These are phyloP conservation scores for Diaphora mendica DNA, from an alignment of 2,888 invertebrate genomes.

Conservation along the genomic window DNA sequence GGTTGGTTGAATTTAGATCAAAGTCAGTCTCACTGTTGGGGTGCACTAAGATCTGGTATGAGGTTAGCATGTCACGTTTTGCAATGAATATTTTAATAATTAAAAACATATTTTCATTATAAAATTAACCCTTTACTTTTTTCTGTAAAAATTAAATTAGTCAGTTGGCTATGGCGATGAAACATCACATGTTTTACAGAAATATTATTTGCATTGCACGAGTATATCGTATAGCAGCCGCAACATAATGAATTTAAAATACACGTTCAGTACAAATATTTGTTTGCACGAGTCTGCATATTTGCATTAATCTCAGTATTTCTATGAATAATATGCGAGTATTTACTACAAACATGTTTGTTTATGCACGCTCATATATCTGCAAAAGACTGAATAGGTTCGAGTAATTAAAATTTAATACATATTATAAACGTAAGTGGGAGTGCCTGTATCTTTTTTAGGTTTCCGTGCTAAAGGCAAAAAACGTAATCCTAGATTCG, in stretches of 20 bases:
- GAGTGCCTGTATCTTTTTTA: too few species aligned
- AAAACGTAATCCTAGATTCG: too few species aligned
- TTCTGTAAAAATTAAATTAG: not conserved
- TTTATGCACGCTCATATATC: not conserved
- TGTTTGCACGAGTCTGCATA: too few species aligned
- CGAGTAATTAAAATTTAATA: too few species aligned
- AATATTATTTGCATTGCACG: not conserved
- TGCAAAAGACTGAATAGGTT: too few species aligned
- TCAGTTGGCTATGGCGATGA: not conserved
- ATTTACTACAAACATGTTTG: not conserved
- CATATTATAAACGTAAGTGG: too few species aligned
- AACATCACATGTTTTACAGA: not conserved
- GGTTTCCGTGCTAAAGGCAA: too few species aligned
- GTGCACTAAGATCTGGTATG: not conserved
- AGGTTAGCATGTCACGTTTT: not conserved
- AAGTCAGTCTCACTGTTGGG: not conserved
- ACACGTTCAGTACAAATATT: too few species aligned
- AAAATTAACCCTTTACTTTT: not conserved
- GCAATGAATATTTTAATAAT: not conserved
- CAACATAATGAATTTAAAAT: too few species aligned
- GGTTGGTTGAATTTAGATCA: not conserved
- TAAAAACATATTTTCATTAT: not conserved
- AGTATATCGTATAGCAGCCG: too few species aligned
- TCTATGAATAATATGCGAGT: too few species aligned
- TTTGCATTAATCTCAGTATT: too few species aligned